Base-by-base conservation (phyloP, 2,113 vertebrate species). In the Todiramphus saurophagus region DNA sequence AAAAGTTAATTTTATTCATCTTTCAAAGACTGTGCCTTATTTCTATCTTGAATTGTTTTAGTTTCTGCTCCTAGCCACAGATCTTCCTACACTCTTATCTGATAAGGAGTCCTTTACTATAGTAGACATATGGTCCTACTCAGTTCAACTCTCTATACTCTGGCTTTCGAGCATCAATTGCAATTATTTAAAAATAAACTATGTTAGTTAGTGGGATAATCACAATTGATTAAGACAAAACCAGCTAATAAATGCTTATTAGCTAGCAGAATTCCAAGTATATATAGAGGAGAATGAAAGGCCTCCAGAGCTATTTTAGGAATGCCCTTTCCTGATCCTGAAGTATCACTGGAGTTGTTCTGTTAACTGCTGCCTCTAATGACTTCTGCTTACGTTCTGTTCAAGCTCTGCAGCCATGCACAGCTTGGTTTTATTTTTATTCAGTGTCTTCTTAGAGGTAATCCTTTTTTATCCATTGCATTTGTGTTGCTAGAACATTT, bases 1-100 rank as follows among this genome's bases (percentile, higher is more conserved):
- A 76, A 64, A 87, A 67, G 13, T 23, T 64, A 39, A 35, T 55
- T 89, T 53, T 44, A 41, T 41, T 75, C 8, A 43, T 14, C 37
- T 91, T 83, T 82, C 39, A 82, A 48, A 84, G 78, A 23, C 5
- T 51, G 5, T 37, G 10, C 9, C 25, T 87, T 87, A 39, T 78
- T 81, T 87, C 60, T 87, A 51, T 16, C 15, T 80, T 82, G 39
- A 84, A 67, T 88, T 59, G 16, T 16, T 88, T 92, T 63, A 23
- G 16, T 25, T 89, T 86, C 76, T 50, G 31, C 28, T 51, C 11
- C 18, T 62, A 66, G n/a, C 2, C 17, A 33, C 13, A 66, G 76
- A 59, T 16, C 20, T 83, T 93, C 28, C 18, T 70, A 74, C 8
- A 5, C 2, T 59, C 41, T 74, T 50, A 14, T n/a, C 23, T 75